These are phyloP conservation scores for Branchipolynoe longqiensis DNA, from an alignment of 2,888 invertebrate species.

Conservation along the genomic window DNA sequence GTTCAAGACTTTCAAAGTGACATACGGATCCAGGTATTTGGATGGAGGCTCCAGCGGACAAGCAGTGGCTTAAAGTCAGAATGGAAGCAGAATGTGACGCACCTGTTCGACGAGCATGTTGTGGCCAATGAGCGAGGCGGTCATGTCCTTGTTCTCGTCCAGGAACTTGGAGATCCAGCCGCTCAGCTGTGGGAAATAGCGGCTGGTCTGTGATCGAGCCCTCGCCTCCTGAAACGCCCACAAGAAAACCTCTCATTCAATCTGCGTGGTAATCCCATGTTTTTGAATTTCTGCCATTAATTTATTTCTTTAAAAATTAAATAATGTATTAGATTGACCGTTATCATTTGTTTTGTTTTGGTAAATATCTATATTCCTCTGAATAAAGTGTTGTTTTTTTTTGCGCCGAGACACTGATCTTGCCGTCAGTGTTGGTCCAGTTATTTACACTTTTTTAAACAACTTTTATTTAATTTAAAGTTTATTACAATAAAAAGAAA, in stretches of 20 bases:
- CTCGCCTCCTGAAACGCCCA: slow-evolving; percentile 58
- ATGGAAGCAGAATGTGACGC: neutral
- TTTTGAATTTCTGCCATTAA: neutral
- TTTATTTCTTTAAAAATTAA: neutral
- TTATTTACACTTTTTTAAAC: too few relatives aligned
- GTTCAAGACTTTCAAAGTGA: too few relatives aligned
- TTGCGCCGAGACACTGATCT: too few relatives aligned
- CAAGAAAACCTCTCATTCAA: too few relatives aligned
- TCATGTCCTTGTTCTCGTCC: slow-evolving; percentile 79
- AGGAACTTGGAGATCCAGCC: slow-evolving; percentile 79
- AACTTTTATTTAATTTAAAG: too few relatives aligned
- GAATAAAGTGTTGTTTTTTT: too few relatives aligned
- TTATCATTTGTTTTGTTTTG: neutral
- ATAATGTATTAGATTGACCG: neutral
- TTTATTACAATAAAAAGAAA: too few relatives aligned
- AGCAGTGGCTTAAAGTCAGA: too few relatives aligned
- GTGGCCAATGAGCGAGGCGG: slow-evolving; percentile 79
- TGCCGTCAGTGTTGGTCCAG: too few relatives aligned
- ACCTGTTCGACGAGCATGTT: slow-evolving; percentile 80
- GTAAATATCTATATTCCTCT: too few relatives aligned
- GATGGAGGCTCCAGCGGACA: too few relatives aligned
- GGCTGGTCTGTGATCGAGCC: slow-evolving; percentile 58
- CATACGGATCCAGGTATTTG: too few relatives aligned
- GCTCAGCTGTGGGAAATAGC: slow-evolving; percentile 70
- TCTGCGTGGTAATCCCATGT: neutral